Evolutionary conservation across 2,888 invertebrate species (phyloP), one percentile per base, ranked within the genome.

Genomic region (Mylabris sibirica): DNA sequence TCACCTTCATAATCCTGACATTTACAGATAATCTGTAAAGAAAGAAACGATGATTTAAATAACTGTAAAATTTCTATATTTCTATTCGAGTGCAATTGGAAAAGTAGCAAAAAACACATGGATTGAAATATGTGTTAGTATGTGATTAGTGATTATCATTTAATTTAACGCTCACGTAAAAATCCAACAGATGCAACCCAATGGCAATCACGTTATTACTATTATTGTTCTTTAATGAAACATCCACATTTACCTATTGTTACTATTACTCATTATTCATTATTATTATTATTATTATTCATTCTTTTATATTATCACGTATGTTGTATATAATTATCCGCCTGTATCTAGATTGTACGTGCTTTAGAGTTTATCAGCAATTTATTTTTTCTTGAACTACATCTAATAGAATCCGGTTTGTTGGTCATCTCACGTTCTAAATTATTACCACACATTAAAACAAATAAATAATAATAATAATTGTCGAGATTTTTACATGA

Each of bases 1-100:
- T 34, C n/a, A 38, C 60, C 35, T 38, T 60, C 60, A 17, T 34
- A 60, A 34, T 35, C 34, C 20, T 60, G 60, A 35, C 35, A 53
- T 53, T 24, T 53, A 53, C 53, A 24, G 12, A 53, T 4, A 5
- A 53, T 53, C 53, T 53, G 53, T 5, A 53, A 53, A 22, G 9
- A 24, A 53, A 53, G 11, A 22, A 5, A 53, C 12, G 12, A 22
- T 12, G 24, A 53, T 49, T 17, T 20, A 11, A 49, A 53, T 53
- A 53, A 53, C 53, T 53, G 53, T 53, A 53, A 22, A 22, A 22
- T 20, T 49, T 1, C 2, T 8, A 8, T 2, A 49, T 9, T 49
- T 49, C 8, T 20, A 6, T 20, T 49, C 1, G 17, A 20, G 17
- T 20, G 1, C 41, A 49, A 49, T 4, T 3, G 4, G 0, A 41